Conservation (phyloP, 2,888 invertebrate species). For the Lasioglossum marginatum region DNA sequence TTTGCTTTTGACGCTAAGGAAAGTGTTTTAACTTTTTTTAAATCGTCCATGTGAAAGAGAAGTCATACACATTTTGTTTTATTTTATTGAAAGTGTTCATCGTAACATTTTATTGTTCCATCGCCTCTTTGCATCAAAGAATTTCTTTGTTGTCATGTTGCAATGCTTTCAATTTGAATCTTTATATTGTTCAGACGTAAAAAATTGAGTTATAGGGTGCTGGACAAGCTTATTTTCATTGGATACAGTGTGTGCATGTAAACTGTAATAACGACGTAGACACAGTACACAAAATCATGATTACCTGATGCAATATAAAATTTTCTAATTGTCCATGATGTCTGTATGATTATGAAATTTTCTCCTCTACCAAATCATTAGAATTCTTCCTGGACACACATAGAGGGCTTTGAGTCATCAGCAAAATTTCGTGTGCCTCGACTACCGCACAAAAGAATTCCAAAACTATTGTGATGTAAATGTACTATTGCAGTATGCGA, state of each 20-base stretch:
- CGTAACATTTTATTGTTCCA: neutral
- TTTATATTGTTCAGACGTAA: neutral
- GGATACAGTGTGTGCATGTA: neutral
- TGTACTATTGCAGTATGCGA: neutral
- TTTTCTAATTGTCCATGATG: neutral
- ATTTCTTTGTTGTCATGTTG: neutral
- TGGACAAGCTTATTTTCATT: neutral
- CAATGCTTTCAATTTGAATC: neutral
- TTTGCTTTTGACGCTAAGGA: neutral
- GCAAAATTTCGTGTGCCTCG: neutral
- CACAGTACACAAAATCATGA: neutral
- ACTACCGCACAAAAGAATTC: neutral
- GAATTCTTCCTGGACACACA: neutral
- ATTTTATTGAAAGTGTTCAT: no score
- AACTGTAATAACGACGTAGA: neutral
- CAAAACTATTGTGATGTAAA: slow-evolving; percentile 8
- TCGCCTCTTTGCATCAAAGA: neutral
- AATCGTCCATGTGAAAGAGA: neutral
- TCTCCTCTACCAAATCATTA: neutral
- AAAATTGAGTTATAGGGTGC: neutral
- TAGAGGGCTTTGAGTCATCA: neutral
- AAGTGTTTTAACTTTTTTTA: neutral
- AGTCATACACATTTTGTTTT: neutral
- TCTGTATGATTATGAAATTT: neutral
- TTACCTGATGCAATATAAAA: neutral